Evolutionary conservation across 2,113 vertebrate genomes (phyloP), one percentile per base, ranked within the genome.

Genomic region (Macrotus californicus): DNA sequence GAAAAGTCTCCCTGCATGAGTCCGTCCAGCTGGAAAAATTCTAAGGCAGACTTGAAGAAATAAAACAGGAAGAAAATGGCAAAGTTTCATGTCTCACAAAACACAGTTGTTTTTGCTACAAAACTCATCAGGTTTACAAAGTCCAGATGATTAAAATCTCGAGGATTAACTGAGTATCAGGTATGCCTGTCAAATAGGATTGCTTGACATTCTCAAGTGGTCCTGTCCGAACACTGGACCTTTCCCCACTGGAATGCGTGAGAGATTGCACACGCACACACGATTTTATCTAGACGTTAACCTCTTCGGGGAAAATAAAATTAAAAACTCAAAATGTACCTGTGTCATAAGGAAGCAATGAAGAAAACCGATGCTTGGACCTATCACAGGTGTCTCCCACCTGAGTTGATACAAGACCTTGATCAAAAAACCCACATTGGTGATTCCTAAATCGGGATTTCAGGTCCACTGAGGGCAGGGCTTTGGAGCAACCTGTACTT

Each of bases 1-100:
- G 61, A 61, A 95, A 90, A 93, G 84, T 95, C 94, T 86, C 92
- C 95, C 61, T 73, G 64, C 86, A 75, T 96, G 91, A 96, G 70
- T 96, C 93, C 93, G 96, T 96, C 80, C 82, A 94, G 86, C 96
- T 91, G 89, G 91, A 94, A 96, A 96, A 91, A 94, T 70, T 89
- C 88, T 95, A 88, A 18, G 50, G 93, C 83, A 93, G 46, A 39
- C 34, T 73, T 91, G 69, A 91, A 96, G 76, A 92, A 80, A 82
- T 46, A 73, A 87, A 91, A 80, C 86, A 94, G 84, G 83, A 95
- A 87, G 91, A 95, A 95, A 95, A 89, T 4, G 66, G 46, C 22
- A 77, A 26, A 77, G 69, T 43, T 90, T 94, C 75, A 64, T 54
- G 66, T 94, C 82, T 96, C 89, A 95, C 50, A 76, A 31, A 95